Conservation (phyloP, 2,888 invertebrate species). For the Dastarcus helophoroides region DNA sequence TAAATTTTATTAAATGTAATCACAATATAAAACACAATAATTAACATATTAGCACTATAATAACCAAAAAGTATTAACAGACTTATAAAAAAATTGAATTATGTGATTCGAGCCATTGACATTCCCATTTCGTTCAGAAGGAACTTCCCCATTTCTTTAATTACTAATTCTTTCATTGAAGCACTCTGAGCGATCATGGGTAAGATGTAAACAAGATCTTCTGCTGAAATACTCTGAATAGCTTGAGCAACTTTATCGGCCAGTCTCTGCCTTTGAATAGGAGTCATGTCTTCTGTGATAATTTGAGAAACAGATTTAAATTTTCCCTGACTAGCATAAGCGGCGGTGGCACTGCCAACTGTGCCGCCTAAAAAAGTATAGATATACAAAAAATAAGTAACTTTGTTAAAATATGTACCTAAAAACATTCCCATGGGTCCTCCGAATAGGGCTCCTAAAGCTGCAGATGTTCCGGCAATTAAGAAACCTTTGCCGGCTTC, state of each 20-base stretch:
- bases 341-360: slow-evolving; percentile 25
- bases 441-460: slow-evolving; percentile 30
- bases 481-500: slow-evolving; percentile 31
- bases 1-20: slow-evolving; percentile 2
- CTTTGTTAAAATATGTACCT: slow-evolving; percentile 20
- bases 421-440: slow-evolving; percentile 33
- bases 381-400: neutral
- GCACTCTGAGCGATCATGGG: slow-evolving; percentile 19
- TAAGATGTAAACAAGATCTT: slow-evolving; percentile 21
- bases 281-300: slow-evolving; percentile 26
- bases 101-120: slow-evolving; percentile 4
- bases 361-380: slow-evolving; percentile 25
- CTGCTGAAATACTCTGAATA: slow-evolving; percentile 18
- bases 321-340: slow-evolving; percentile 21
- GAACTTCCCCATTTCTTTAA: slow-evolving; percentile 23
- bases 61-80: neutral
- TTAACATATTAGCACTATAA: neutral
- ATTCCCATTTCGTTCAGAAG: slow-evolving; percentile 22
- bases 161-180: slow-evolving; percentile 18
- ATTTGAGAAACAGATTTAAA: slow-evolving; percentile 30
- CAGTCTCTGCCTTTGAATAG: slow-evolving; percentile 22
- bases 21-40: slow-evolving; percentile 1
- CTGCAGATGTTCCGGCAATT: slow-evolving; percentile 27
- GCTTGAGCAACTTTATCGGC: slow-evolving; percentile 17
- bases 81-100: neutral